phyloP scores from a whole-genome alignment of 2,888 invertebrate genomes.

The Mythimna lalbum region DNA sequence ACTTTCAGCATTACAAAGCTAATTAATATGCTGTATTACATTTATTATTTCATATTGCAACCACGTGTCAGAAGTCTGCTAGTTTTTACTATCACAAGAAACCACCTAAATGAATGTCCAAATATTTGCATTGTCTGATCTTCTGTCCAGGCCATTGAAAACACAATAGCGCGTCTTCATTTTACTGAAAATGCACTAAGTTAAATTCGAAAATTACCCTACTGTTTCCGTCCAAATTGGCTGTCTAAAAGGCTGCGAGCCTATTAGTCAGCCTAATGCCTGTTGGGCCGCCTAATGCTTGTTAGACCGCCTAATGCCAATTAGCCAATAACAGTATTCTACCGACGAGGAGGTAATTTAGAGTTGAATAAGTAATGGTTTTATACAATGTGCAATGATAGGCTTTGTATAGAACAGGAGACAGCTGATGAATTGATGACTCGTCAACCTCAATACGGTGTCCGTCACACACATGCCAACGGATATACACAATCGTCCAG shows the following conservation, averaged over 20 bases:
- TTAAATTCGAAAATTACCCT: too few species aligned
- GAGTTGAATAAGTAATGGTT: neutral
- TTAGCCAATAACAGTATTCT: too few species aligned
- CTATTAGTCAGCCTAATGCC: too few species aligned
- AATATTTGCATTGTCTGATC: too few species aligned
- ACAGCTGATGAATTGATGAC: conserved; percentile 7
- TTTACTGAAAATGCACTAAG: too few species aligned
- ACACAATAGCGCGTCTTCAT: too few species aligned
- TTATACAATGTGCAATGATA: neutral
- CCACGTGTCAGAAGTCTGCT: neutral
- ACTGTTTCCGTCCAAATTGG: too few species aligned
- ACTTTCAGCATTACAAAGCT: too few species aligned
- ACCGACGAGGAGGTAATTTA: neutral
- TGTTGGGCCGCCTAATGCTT: too few species aligned
- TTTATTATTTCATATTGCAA: neutral
- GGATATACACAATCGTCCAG: conserved; percentile 5
- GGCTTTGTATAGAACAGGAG: neutral
- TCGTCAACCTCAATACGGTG: neutral
- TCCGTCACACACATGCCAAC: neutral
- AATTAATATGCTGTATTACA: too few species aligned
- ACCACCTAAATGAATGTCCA: neutral
- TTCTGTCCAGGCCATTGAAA: too few species aligned
- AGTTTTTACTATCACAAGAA: neutral
- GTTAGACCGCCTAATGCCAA: too few species aligned
- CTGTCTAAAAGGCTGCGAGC: neutral